Evolutionary conservation across 2,797 vertebrate species (phyloP).

Genomic region (Staurois parvus): DNA sequence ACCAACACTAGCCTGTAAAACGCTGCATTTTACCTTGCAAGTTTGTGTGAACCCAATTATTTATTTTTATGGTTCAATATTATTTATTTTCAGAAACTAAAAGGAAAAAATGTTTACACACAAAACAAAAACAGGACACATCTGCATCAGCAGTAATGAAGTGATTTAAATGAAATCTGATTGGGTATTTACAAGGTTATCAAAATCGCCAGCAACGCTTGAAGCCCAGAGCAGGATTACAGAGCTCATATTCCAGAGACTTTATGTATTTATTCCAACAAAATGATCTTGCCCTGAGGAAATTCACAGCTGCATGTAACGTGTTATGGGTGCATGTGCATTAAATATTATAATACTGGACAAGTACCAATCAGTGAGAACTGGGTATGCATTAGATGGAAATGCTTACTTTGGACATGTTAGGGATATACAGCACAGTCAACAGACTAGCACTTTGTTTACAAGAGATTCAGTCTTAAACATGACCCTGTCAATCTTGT

Average conservation of each 20-base stretch:
- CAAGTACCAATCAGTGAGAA: background rate
- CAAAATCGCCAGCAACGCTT: background rate
- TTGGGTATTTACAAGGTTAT: slow-evolving; percentile 38
- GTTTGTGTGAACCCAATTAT: no score
- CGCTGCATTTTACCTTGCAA: no score
- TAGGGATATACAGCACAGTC: background rate
- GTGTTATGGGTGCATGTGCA: background rate
- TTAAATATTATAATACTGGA: background rate
- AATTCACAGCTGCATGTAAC: background rate
- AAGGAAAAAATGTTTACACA: background rate
- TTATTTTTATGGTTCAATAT: background rate
- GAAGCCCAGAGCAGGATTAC: background rate
- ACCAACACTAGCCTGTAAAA: no score
- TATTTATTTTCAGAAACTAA: background rate
- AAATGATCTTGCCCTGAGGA: background rate
- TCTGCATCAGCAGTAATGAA: background rate
- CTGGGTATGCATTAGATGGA: background rate
- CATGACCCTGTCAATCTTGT: background rate
- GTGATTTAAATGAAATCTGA: slow-evolving; percentile 33
- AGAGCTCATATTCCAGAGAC: background rate
- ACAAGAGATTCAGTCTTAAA: background rate
- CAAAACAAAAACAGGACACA: background rate
- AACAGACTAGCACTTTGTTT: background rate
- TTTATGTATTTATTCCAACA: slow-evolving; percentile 17
- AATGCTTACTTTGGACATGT: background rate